Evolutionary conservation across 2,888 invertebrate genomes (phyloP), one percentile per base, ranked within the genome.

Genomic region (Hartigia nigra): DNA sequence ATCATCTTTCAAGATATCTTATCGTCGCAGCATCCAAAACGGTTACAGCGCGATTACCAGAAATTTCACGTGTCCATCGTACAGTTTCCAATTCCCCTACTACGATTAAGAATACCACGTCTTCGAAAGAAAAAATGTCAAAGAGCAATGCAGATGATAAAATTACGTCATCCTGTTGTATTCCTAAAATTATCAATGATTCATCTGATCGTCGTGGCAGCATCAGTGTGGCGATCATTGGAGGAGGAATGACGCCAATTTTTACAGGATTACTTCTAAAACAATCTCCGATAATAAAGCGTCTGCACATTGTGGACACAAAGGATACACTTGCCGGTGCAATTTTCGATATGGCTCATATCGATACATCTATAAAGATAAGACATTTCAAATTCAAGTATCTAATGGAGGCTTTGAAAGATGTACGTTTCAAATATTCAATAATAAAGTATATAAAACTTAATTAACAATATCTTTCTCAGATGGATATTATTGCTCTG

Each of bases 401-500:
- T 12, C 80, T 88, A 23, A 81, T 74, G 34, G 82, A 87, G 35
- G 88, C 86, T 11, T 80, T 90, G 4, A 81, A 80, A 70, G 79
- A 87, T 76, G 87, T 86, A 83, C 36, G 82, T 83, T 75, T 31
- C 32, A 23, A 74, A 76, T 37, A 77, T 9, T n/a, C 23, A 34
- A 74, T 31, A 12, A 32, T 77, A 23, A 36, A 76, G 70, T 11
- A 36, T 69, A 35, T 5, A 3, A 75, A 31, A 69, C 12, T 37
- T 74, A 23, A 31, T 36, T 34, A 31, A 31, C 31, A 74, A 72
- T n/a, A 70, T 75, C 78, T 37, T 74, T 76, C 79, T 36, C 77
- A 90, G 90, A 77, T 84, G 74, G 87, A 90, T 76, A 87, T 91
- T 55, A 84, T 90, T n/a, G 91, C 89, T 14, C 79, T 91, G 74